Evolutionary conservation across 2,888 invertebrate genomes (phyloP).

Genomic region (Graphium colonna): DNA sequence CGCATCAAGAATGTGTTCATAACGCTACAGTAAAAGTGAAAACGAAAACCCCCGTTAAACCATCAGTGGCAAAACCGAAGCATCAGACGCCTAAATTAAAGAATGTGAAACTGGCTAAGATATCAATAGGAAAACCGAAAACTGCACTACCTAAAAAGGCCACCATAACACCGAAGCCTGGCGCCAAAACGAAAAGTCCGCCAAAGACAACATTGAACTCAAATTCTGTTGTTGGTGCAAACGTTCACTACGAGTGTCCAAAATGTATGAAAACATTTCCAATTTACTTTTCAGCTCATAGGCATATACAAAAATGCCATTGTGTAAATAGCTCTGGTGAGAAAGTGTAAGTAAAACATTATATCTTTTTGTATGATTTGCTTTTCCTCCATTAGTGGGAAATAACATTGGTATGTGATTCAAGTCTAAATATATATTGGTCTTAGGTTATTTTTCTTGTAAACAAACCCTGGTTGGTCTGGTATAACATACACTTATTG

Average conservation of each 20-base stretch:
- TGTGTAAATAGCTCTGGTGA: conserved; percentile 37
- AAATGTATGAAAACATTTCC: conserved; percentile 43
- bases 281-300: conserved; percentile 46
- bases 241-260: conserved; percentile 52
- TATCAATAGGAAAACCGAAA: conserved; percentile 3
- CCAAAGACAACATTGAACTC: background rate
- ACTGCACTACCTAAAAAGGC: conserved; percentile 16
- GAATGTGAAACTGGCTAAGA: conserved; percentile 8
- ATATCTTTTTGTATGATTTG: no score
- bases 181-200: conserved; percentile 13
- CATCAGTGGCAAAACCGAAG: conserved; percentile 23
- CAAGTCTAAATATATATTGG: background rate
- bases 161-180: conserved; percentile 1
- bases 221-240: conserved; percentile 1
- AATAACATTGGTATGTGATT: background rate
- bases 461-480: background rate
- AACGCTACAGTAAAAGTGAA: conserved; percentile 28
- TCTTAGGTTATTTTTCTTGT: background rate
- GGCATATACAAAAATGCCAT: conserved; percentile 57
- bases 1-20: conserved; percentile 43
- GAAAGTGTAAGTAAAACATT: conserved; percentile 46
- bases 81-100: conserved; percentile 9
- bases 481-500: no score
- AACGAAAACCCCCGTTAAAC: conserved; percentile 23
- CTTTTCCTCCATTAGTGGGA: no score